phyloP scores from a whole-genome alignment of 35 echinoderm and acorn worm species.

The Amphiura filiformis region DNA sequence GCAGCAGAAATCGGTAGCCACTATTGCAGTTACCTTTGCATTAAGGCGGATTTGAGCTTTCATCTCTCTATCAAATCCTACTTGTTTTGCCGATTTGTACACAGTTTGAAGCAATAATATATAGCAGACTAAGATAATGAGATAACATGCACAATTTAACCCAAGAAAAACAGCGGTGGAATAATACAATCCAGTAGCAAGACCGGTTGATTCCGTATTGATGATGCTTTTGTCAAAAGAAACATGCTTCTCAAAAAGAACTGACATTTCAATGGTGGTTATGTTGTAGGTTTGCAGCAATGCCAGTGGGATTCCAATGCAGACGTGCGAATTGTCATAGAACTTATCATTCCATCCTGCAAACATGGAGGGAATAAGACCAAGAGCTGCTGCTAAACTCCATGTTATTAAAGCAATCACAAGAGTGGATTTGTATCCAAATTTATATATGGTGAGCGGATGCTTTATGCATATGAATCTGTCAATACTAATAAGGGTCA shows the following conservation, averaged over 20 bases:
- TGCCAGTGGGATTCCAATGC: constrained; percentile 43
- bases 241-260: background rate
- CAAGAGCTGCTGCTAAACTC: constrained; percentile 18
- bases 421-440: constrained; percentile 26
- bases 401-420: constrained; percentile 20
- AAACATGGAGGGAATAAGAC: constrained; percentile 45
- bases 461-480: too few relatives aligned
- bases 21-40: constrained; percentile 21
- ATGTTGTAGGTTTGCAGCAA: too few relatives aligned
- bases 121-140: too few relatives aligned
- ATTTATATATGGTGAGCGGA: constrained; percentile 41
- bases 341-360: background rate
- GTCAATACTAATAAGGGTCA: too few relatives aligned
- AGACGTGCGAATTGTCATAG: constrained; percentile 61
- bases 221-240: background rate
- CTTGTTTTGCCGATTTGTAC: background rate
- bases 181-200: background rate
- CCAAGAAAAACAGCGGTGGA: too few relatives aligned
- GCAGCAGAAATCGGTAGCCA: too few relatives aligned
- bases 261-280: too few relatives aligned
- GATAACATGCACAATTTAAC: too few relatives aligned
- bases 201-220: background rate
- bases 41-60: constrained; percentile 19
- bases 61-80: too few relatives aligned
- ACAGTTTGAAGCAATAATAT: too few relatives aligned